phyloP scores from a whole-genome alignment of 2,888 invertebrate genomes.

The Conchocele bisecta region DNA sequence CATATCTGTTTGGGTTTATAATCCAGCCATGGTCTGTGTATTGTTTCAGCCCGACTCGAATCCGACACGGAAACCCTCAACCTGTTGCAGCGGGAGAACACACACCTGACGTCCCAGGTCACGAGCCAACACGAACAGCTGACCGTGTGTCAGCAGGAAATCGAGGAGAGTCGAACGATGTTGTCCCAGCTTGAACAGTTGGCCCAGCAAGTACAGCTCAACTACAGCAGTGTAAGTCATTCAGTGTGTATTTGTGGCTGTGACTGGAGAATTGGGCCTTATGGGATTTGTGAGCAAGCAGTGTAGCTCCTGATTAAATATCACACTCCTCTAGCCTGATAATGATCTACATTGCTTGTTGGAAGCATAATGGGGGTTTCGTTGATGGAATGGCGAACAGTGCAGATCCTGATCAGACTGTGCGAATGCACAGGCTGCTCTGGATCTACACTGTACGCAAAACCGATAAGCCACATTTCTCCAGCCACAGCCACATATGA shows the following conservation, averaged over 20 bases:
- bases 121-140: constrained; percentile 67
- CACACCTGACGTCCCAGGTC: constrained; percentile 58
- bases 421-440: too few relatives aligned
- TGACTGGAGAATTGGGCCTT: too few relatives aligned
- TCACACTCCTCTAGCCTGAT: not conserved
- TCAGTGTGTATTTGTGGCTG: not conserved
- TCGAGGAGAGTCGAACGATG: constrained; percentile 72
- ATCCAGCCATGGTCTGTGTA: too few relatives aligned
- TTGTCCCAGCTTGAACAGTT: constrained; percentile 71
- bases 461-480: too few relatives aligned
- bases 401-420: not conserved
- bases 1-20: too few relatives aligned
- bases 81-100: constrained; percentile 67
- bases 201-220: constrained; percentile 63
- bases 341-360: not conserved
- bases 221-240: constrained; percentile 60
- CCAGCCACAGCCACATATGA: too few relatives aligned
- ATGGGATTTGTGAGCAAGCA: too few relatives aligned
- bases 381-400: not conserved
- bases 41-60: constrained; percentile 62
- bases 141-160: constrained; percentile 69
- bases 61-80: constrained; percentile 59
- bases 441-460: too few relatives aligned
- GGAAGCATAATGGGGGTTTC: not conserved
- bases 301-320: not conserved